Percentiles rank a stretch among this genome's conserved stretches.
These are phyloP conservation scores for Salvelinus alpinus DNA, from an alignment of 2,113 vertebrate genomes.

Conservation along the genomic window DNA sequence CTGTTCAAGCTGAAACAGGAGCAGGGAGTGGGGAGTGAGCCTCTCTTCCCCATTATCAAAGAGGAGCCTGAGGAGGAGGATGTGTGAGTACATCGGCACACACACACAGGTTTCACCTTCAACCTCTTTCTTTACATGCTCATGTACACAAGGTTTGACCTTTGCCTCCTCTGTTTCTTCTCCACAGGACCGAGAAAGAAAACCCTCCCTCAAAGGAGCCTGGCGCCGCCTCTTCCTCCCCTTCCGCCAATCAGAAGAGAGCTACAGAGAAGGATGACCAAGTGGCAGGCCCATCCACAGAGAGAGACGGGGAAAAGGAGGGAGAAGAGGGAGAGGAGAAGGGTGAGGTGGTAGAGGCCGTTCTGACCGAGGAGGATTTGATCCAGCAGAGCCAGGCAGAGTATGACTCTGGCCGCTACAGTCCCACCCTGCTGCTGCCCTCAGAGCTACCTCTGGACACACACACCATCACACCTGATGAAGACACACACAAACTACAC, in stretches of 20 bases:
- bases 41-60: slow-evolving; percentile 91
- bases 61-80: slow-evolving; percentile 73
- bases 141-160: background rate
- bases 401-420: slow-evolving; percentile 92
- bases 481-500: slow-evolving; percentile 84
- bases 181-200: slow-evolving; percentile 19
- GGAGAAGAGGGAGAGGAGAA: background rate
- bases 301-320: slow-evolving; percentile 19
- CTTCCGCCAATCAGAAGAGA: slow-evolving; percentile 13
- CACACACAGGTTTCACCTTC: background rate
- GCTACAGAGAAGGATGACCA: slow-evolving; percentile 24
- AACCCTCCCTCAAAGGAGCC: slow-evolving; percentile 26
- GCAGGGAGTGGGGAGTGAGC: slow-evolving; percentile 93
- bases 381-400: slow-evolving; percentile 96
- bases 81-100: slow-evolving; percentile 54
- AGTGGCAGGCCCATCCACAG: slow-evolving; percentile 46
- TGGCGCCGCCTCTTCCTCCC: slow-evolving; percentile 28
- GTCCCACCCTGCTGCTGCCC: slow-evolving; percentile 81
- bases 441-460: slow-evolving; percentile 90
- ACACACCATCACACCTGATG: slow-evolving; percentile 84
- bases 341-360: slow-evolving; percentile 80
- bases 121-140: background rate
- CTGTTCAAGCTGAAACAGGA: slow-evolving; percentile 97
- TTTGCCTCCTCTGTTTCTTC: slow-evolving; percentile 5
- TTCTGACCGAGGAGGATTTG: slow-evolving; percentile 94